These are phyloP conservation scores for Tretioscincus oriximinensis DNA, from an alignment of 2,113 vertebrate genomes.

Conservation along the genomic window DNA sequence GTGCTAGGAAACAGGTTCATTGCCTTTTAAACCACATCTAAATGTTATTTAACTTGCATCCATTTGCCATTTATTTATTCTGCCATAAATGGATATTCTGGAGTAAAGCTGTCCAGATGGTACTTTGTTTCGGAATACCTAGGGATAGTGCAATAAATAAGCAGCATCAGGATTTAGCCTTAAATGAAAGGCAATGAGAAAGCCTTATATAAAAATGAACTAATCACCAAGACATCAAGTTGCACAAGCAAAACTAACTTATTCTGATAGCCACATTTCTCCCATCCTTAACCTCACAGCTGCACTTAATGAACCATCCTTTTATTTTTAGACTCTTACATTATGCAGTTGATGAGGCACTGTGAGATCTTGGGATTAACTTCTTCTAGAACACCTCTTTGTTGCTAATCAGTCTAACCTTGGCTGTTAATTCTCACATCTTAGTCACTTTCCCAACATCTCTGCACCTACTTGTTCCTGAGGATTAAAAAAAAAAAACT, in stretches of 20 bases:
- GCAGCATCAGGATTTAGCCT: too few relatives aligned
- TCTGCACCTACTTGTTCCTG: conserved; percentile 12
- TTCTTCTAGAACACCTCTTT: conserved; percentile 18
- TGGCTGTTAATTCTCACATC: conserved; percentile 12
- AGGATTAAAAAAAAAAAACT: background rate
- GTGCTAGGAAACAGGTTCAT: too few relatives aligned
- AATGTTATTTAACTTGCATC: too few relatives aligned
- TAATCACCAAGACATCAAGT: background rate
- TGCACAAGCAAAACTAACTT: background rate
- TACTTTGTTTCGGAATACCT: too few relatives aligned
- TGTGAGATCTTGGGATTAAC: conserved; percentile 23
- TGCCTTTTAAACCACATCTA: too few relatives aligned
- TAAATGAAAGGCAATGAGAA: background rate
- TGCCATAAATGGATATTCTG: too few relatives aligned
- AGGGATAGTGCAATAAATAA: too few relatives aligned
- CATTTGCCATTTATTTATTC: too few relatives aligned
- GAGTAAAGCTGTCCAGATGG: too few relatives aligned
- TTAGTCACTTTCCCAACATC: conserved; percentile 17
- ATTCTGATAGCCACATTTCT: background rate
- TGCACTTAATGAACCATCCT: background rate
- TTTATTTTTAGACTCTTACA: conserved; percentile 33
- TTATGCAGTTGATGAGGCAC: conserved; percentile 12
- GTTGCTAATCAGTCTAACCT: conserved; percentile 6
- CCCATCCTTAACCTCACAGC: background rate
- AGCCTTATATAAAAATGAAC: background rate